A percentile compares a stretch with the other conserved stretches of the same genome.
Evolutionary conservation across 1,140 invertebrate genomes (phyloP).

Genomic region (Tribolium castaneum): DNA sequence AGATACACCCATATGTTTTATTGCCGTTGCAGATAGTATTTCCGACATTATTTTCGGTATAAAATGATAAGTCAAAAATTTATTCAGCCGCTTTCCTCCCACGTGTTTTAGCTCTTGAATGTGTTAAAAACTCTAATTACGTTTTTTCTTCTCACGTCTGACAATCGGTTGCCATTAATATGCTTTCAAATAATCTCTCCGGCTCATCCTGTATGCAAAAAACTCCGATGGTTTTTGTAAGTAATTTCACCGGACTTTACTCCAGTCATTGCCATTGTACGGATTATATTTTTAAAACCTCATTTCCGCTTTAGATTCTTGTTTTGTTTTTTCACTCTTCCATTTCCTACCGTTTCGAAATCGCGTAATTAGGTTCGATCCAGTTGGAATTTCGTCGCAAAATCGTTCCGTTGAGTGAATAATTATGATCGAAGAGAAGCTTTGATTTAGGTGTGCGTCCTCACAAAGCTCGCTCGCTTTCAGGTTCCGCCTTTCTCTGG

Average conservation of each 20-base stretch:
- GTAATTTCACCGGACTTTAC: not conserved
- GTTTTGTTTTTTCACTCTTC: not conserved
- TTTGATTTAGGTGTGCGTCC: slow-evolving; percentile 6
- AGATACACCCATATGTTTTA: too few relatives aligned
- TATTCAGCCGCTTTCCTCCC: too few relatives aligned
- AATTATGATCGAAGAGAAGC: slow-evolving; percentile 1
- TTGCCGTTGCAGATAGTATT: too few relatives aligned
- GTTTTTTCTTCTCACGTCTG: slow-evolving; percentile 6
- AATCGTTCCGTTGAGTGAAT: not conserved
- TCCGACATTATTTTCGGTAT: too few relatives aligned
- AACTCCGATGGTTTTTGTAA: slow-evolving; percentile 1
- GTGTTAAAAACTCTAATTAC: not conserved
- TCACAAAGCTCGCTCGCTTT: not conserved
- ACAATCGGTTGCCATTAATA: slow-evolving; percentile 15
- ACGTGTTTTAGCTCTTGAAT: too few relatives aligned
- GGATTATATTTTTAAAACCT: slow-evolving; percentile 32
- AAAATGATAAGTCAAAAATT: too few relatives aligned
- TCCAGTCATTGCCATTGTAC: slow-evolving; percentile 5
- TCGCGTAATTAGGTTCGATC: slow-evolving; percentile 10
- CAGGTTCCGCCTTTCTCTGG: slow-evolving; percentile 5
- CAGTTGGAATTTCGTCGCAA: not conserved
- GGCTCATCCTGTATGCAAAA: slow-evolving; percentile 26
- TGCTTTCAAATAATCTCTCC: not conserved
- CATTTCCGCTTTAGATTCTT: slow-evolving; percentile 1
- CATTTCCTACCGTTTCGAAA: slow-evolving; percentile 24